phyloP scores from a whole-genome alignment of 2,113 vertebrate species.

The Hydrochoerus hydrochaeris region DNA sequence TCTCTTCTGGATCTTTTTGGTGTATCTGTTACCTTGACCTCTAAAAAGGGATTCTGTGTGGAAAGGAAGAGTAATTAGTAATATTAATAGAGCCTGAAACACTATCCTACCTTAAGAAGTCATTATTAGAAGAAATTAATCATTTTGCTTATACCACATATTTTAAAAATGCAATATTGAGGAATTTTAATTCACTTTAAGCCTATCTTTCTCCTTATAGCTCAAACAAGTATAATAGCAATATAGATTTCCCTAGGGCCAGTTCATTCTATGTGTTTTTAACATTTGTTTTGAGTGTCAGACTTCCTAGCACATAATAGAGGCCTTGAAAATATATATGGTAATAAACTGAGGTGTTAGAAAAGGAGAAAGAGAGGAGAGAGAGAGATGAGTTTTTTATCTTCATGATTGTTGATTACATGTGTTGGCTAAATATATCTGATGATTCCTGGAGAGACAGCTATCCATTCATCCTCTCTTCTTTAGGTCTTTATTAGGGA shows the following conservation, averaged over 20 bases:
- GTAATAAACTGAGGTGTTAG: background rate
- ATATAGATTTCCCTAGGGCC: background rate
- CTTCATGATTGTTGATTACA: background rate
- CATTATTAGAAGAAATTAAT: background rate
- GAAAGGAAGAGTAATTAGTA: conserved; percentile 65
- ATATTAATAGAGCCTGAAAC: background rate
- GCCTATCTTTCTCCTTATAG: background rate
- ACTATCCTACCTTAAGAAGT: background rate
- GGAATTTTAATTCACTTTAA: background rate
- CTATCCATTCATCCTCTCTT: background rate
- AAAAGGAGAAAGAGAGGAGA: background rate
- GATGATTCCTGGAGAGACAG: background rate
- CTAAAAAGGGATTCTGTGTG: conserved; percentile 96
- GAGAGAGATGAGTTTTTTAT: background rate
- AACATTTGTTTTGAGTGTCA: background rate
- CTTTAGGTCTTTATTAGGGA: background rate
- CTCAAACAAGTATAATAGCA: background rate
- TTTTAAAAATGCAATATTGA: background rate
- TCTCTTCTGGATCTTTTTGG: conserved; percentile 93
- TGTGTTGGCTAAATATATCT: background rate
- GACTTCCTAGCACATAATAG: background rate
- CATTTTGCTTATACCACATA: background rate
- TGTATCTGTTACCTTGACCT: conserved; percentile 96
- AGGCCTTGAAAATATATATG: background rate
- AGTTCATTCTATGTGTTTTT: background rate